These are phyloP conservation scores for Asbolus verrucosus DNA, from an alignment of 1,140 invertebrate species.

Conservation along the genomic window DNA sequence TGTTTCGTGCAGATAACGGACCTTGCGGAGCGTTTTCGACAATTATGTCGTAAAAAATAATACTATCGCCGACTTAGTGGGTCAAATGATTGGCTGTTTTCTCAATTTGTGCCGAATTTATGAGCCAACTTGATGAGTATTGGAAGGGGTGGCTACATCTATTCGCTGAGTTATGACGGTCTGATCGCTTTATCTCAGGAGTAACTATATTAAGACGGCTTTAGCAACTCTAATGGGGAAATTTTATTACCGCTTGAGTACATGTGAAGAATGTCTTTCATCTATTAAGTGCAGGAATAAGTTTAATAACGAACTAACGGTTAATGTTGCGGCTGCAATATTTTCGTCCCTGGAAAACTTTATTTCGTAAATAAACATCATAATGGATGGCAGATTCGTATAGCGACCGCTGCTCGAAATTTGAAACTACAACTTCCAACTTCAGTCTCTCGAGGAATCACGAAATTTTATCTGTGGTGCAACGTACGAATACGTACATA, in stretches of 20 bases:
- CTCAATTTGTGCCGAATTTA: conserved; percentile 18
- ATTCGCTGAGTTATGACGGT: conserved; percentile 29
- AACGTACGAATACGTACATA: conserved; percentile 1
- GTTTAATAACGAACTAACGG: conserved; percentile 12
- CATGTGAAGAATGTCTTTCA: conserved; percentile 33
- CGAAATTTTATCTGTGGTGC: conserved; percentile 30
- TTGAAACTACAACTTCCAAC: conserved; percentile 34
- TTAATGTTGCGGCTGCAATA: not conserved
- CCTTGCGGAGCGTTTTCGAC: conserved; percentile 21
- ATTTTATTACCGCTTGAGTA: conserved; percentile 35
- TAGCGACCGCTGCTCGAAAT: conserved; percentile 24
- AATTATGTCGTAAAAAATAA: conserved; percentile 55
- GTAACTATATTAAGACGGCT: conserved; percentile 31
- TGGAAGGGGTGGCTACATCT: conserved; percentile 15
- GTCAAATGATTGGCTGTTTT: conserved; percentile 18
- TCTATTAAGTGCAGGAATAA: conserved; percentile 30
- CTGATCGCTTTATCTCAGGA: conserved; percentile 31
- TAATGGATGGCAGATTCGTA: conserved; percentile 21
- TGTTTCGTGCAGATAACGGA: conserved; percentile 39
- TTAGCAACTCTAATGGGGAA: conserved; percentile 31
- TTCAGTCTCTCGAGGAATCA: conserved; percentile 20
- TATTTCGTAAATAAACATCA: conserved; percentile 1
- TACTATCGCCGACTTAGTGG: conserved; percentile 26
- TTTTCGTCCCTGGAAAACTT: conserved; percentile 1
- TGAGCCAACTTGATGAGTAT: conserved; percentile 19